A percentile compares a stretch with the other conserved stretches of the same genome.
Evolutionary conservation across 1,140 invertebrate genomes (phyloP).

Genomic region (Platyscapa corneri): DNA sequence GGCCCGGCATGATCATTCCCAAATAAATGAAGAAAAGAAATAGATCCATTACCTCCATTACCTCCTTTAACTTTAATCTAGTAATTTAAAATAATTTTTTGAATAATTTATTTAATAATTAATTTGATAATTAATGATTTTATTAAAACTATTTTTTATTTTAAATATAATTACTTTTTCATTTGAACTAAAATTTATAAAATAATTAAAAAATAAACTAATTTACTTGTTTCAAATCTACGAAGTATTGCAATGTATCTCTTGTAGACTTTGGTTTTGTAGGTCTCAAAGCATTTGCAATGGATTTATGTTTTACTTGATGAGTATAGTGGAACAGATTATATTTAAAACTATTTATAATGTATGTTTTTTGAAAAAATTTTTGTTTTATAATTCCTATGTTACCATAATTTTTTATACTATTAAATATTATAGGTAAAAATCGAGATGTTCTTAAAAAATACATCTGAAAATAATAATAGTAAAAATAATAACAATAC

Average conservation of each 20-base stretch:
- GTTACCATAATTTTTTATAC: constrained; percentile 2
- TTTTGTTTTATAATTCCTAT: constrained; percentile 7
- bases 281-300: constrained; percentile 70
- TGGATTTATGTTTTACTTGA: constrained; percentile 26
- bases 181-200: neutral
- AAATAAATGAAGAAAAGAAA: constrained; percentile 88
- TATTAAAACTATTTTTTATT: neutral
- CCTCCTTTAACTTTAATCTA: constrained; percentile 82
- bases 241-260: constrained; percentile 76
- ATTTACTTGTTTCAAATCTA: constrained; percentile 78
- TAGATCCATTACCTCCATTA: constrained; percentile 92
- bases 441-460: constrained; percentile 46
- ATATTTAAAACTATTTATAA: constrained; percentile 30
- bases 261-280: constrained; percentile 74
- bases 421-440: neutral
- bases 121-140: no score
- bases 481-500: constrained; percentile 39
- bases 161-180: neutral
- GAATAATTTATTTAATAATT: no score
- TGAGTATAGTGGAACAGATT: constrained; percentile 46
- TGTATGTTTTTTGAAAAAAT: constrained; percentile 29
- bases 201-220: neutral
- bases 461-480: constrained; percentile 61
- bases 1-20: constrained; percentile 92
- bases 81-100: constrained; percentile 39